phyloP scores from a whole-genome alignment of 1,140 invertebrate species.

The Cherax destructor region DNA sequence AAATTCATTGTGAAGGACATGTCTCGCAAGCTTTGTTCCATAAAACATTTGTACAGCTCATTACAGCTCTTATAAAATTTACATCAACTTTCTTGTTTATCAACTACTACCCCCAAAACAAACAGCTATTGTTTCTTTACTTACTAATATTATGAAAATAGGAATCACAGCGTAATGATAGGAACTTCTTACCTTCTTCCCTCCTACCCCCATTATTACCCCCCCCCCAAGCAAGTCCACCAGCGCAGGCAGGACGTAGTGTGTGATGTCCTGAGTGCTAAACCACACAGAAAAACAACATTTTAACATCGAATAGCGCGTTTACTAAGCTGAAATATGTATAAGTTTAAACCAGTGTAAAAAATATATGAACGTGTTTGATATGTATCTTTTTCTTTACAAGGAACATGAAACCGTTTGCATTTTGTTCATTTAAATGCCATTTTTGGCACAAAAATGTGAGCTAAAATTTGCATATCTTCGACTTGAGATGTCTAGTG shows the following conservation, averaged over 20 bases:
- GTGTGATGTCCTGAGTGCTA: neutral
- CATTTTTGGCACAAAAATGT: conserved; percentile 37
- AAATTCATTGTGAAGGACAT: no score
- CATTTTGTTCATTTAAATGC: conserved; percentile 8
- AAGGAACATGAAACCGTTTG: conserved; percentile 63
- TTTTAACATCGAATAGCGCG: conserved; percentile 23
- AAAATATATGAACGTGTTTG: conserved; percentile 41
- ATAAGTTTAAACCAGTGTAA: conserved; percentile 23
- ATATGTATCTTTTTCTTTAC: conserved; percentile 49
- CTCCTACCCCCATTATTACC: no score
- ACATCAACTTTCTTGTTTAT: no score
- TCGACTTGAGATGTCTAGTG: conserved; percentile 1
- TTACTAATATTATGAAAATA: conserved; percentile 22
- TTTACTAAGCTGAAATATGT: conserved; percentile 49
- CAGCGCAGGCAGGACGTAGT: no score
- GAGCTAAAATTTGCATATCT: conserved; percentile 52
- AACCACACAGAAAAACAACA: neutral
- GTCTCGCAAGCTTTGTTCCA: no score
- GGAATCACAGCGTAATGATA: conserved; percentile 41
- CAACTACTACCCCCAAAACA: neutral
- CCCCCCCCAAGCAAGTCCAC: no score
- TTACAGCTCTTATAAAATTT: no score
- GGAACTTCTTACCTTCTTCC: conserved; percentile 32
- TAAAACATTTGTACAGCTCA: no score
- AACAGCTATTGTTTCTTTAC: neutral